Base-by-base conservation (phyloP, 2,797 vertebrate genomes). In the Rhinatrema bivittatum region DNA sequence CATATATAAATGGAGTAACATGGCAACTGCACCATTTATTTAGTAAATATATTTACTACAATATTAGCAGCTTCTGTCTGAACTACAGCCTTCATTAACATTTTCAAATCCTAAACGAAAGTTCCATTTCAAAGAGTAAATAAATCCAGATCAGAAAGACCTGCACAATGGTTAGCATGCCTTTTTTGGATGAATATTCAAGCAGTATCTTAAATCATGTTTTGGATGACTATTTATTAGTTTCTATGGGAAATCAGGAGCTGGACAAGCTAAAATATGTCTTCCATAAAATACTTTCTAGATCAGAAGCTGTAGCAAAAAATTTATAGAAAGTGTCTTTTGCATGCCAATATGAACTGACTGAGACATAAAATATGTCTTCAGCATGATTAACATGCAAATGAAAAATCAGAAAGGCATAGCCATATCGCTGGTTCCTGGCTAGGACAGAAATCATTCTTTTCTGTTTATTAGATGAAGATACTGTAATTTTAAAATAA, bases 171-270 rank as follows among this genome's bases (percentile, higher is more conserved):
- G 58, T 62, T 53, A 7, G 56, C 56, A 39, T 69, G 62, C 59
- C 32, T 74, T 56, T n/a, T 76, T 58, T 50, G 58, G 65, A 64
- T 72, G 62, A 32, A 52, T 65, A 73, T 70, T 76, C 73, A 77
- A 65, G 65, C 56, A 50, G 47, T 50, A 56, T 57, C 78, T 82
- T 80, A 84, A 80, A 81, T 82, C 79, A 78, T 76, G 68, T 76
- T 79, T 80, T 73, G 82, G 76, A 81, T 82, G 81, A 78, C 81
- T 80, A 84, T 82, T 80, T 84, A 81, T 82, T 81, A 82, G 72
- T 64, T 81, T 77, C 74, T 68, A 56, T 43, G 48, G 67, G 69
- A 77, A 78, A 76, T 84, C 79, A 82, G 81, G 81, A 67, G 60
- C 46, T 32, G 22, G 5, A 59, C 62, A 72, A 73, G 37, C 40